A percentile compares a stretch with the other conserved stretches of the same genome.
Evolutionary conservation across 2,113 vertebrate genomes (phyloP).

Genomic region (Monarcha castaneiventris): DNA sequence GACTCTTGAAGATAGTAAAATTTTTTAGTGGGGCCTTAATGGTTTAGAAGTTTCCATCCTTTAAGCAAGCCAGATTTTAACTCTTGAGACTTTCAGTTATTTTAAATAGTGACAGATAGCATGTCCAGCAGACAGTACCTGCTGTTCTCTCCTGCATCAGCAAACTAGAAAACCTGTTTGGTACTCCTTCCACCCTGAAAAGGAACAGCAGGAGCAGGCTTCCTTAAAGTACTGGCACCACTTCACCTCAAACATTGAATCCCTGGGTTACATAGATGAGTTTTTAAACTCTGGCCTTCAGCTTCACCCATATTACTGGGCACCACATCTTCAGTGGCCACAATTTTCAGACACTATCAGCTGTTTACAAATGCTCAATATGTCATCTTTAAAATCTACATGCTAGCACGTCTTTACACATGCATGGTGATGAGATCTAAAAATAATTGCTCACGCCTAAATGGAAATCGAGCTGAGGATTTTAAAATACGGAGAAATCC

Average conservation of each 20-base stretch:
- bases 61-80: neutral
- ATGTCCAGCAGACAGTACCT: neutral
- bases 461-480: neutral
- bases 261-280: neutral
- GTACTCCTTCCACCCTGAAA: neutral
- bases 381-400: neutral
- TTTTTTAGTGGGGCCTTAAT: neutral
- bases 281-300: neutral
- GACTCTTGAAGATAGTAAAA: neutral
- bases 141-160: neutral
- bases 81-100: neutral
- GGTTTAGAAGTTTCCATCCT: neutral
- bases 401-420: fast-evolving
- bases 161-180: neutral
- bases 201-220: neutral
- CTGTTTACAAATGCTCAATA: neutral
- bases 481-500: neutral
- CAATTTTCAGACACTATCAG: neutral
- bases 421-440: neutral
- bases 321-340: neutral
- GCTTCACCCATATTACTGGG: neutral
- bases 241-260: neutral
- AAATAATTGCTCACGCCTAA: neutral
- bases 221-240: neutral
- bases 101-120: neutral